Base-by-base conservation (phyloP, 2,888 invertebrate species). In the Drosophila melanocephala region DNA sequence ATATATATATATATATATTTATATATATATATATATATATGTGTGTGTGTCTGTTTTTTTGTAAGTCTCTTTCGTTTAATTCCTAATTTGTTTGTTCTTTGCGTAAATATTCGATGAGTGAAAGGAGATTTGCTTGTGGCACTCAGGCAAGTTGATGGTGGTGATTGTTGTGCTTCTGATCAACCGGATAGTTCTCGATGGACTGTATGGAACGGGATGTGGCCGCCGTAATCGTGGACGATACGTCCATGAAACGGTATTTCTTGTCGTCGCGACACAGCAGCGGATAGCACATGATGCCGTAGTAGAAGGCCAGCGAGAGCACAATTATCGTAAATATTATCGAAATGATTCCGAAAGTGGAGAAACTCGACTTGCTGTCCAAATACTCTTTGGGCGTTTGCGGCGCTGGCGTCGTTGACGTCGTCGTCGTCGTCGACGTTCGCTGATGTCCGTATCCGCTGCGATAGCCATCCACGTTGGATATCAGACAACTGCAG, bases 231-330 rank as follows among this genome's bases (percentile, higher is more conserved):
- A 93, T 93, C 6, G 93, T 93, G 7, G 93, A 93, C 0, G 93
- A 93, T 3, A 91, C 92, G 74, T 93, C 93, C 93, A 94, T 93
- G 59, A 93, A 93, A 42, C 91, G 91, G 74, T 93, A 93, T 64
- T 92, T 93, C 52, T 92, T 92, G 60, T 93, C 93, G 33, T 92
- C 88, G 56, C 91, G 89, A 65, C 95, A 96, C 56, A 96, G 89
- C 57, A 95, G 94, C 35, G 96, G 96, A 91, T 96, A 96, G 83
- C 96, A 96, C 81, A 96, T 94, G 37, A 95, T 94, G 74, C 95
- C 94, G 84, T 96, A 96, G 86, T 96, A 96, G 50, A 95, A 94
- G 0, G 94, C 94, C 39, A 93, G 79, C 26, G 91, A 91, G 26
- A 88, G 56, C 22, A 93, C 77, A 61, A 93, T 93, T 10, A 92